phyloP scores from a whole-genome alignment of 2,797 vertebrate species.

The Lophius americanus region DNA sequence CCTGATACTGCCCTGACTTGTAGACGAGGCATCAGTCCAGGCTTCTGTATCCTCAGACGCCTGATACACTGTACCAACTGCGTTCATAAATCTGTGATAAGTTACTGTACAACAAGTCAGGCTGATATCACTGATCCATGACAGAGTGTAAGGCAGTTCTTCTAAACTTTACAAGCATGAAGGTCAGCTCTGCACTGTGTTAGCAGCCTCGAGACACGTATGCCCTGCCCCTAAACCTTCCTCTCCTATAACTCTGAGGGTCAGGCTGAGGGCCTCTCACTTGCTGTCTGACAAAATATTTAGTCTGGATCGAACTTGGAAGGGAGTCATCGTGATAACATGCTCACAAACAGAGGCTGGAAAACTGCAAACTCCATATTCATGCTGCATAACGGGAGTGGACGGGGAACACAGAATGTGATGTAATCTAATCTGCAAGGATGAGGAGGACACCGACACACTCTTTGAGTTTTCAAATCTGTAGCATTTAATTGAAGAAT shows the following conservation, averaged over 20 bases:
- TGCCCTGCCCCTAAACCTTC: neutral
- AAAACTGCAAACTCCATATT: neutral
- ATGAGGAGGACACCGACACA: slow-evolving; percentile 14
- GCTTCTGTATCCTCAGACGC: slow-evolving; percentile 17
- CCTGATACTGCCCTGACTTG: slow-evolving; percentile 24
- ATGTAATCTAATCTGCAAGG: slow-evolving; percentile 45
- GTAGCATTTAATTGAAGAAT: slow-evolving; percentile 63
- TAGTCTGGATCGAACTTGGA: slow-evolving; percentile 49
- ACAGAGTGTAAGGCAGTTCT: neutral
- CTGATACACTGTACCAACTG: slow-evolving; percentile 16
- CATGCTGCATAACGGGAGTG: neutral
- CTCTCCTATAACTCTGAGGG: slow-evolving; percentile 1
- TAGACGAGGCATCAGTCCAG: slow-evolving; percentile 16
- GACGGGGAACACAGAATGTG: slow-evolving; percentile 6
- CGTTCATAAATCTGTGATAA: slow-evolving; percentile 23
- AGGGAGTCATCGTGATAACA: slow-evolving; percentile 60
- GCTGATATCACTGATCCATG: slow-evolving; percentile 7
- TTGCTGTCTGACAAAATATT: slow-evolving; percentile 69
- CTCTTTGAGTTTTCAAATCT: slow-evolving; percentile 18
- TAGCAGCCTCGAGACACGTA: slow-evolving; percentile 18
- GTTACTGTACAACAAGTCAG: slow-evolving; percentile 10
- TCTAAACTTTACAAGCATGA: slow-evolving; percentile 1
- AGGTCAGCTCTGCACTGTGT: slow-evolving; percentile 21
- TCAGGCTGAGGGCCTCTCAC: slow-evolving; percentile 40
- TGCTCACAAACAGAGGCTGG: slow-evolving; percentile 27